Evolutionary conservation across 2,113 vertebrate genomes (phyloP).

Genomic region (Charina bottae): DNA sequence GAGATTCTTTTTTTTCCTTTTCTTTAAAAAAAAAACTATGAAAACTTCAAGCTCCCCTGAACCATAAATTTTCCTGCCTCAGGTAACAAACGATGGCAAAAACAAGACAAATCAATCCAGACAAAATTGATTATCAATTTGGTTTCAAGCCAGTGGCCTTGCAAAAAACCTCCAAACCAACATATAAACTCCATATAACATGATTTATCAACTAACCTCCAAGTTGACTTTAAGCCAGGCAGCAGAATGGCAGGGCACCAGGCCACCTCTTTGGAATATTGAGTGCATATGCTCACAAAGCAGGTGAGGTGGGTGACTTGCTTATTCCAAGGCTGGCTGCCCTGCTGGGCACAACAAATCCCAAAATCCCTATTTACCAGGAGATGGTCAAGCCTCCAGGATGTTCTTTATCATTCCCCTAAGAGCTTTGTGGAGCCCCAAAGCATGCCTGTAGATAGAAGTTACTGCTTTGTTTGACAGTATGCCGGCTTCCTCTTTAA

Average conservation of each 20-base stretch:
- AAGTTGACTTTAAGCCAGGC: not conserved
- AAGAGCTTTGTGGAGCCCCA: too few species aligned
- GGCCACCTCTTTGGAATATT: not conserved
- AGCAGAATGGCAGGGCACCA: not conserved
- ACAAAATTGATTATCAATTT: not conserved
- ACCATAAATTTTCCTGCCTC: not conserved
- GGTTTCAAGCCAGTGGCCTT: not conserved
- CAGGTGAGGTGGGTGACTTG: not conserved
- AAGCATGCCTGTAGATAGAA: not conserved
- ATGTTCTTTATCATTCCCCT: too few species aligned
- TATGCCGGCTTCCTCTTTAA: not conserved
- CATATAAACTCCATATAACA: not conserved
- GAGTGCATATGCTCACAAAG: not conserved
- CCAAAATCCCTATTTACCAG: not conserved
- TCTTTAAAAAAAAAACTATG: not conserved
- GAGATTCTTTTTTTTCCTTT: not conserved
- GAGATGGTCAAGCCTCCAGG: too few species aligned
- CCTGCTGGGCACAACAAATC: not conserved
- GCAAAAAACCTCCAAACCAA: not conserved
- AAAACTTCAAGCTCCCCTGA: not conserved
- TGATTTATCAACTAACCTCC: not conserved
- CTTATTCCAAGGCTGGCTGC: not conserved
- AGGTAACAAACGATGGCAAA: not conserved
- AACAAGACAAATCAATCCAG: not conserved
- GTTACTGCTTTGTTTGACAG: not conserved